phyloP scores from a whole-genome alignment of 2,888 invertebrate species.

The Tuta absoluta region DNA sequence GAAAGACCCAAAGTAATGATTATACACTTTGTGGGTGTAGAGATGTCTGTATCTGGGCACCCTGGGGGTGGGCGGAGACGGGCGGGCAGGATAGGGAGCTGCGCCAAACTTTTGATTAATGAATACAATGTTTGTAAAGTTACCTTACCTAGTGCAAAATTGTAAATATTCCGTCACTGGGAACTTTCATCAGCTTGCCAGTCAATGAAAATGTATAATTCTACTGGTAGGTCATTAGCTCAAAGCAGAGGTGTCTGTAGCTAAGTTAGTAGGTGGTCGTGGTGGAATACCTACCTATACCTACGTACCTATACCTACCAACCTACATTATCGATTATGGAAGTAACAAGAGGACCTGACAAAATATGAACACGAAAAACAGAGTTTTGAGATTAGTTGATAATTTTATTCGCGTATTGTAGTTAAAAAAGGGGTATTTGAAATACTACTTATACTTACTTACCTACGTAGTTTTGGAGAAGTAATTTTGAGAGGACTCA shows the following conservation, averaged over 20 bases:
- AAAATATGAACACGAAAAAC: slow-evolving; percentile 1
- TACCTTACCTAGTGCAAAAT: slow-evolving; percentile 67
- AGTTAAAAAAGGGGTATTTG: too few species aligned
- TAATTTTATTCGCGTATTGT: too few species aligned
- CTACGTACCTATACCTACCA: too few species aligned
- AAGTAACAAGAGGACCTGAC: slow-evolving; percentile 10
- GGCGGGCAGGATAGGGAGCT: slow-evolving; percentile 61
- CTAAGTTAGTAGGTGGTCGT: background rate
- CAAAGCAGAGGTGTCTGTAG: background rate
- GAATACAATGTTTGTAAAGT: slow-evolving; percentile 76
- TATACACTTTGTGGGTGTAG: slow-evolving; percentile 33
- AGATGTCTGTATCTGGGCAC: slow-evolving; percentile 23
- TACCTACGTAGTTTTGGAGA: too few species aligned
- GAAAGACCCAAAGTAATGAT: slow-evolving; percentile 56
- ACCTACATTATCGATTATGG: slow-evolving; percentile 13
- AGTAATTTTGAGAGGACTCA: too few species aligned
- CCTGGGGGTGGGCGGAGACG: slow-evolving; percentile 47
- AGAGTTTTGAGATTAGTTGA: too few species aligned
- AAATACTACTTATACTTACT: too few species aligned
- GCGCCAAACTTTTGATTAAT: slow-evolving; percentile 82
- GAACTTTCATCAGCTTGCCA: slow-evolving; percentile 48
- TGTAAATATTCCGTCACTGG: slow-evolving; percentile 67
- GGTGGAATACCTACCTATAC: background rate
- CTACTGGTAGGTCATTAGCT: background rate
- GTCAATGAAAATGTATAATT: background rate